Percentiles rank a stretch among this genome's conserved stretches.
These are phyloP conservation scores for Isoperla grammatica DNA, from an alignment of 2,888 invertebrate species.

Conservation along the genomic window DNA sequence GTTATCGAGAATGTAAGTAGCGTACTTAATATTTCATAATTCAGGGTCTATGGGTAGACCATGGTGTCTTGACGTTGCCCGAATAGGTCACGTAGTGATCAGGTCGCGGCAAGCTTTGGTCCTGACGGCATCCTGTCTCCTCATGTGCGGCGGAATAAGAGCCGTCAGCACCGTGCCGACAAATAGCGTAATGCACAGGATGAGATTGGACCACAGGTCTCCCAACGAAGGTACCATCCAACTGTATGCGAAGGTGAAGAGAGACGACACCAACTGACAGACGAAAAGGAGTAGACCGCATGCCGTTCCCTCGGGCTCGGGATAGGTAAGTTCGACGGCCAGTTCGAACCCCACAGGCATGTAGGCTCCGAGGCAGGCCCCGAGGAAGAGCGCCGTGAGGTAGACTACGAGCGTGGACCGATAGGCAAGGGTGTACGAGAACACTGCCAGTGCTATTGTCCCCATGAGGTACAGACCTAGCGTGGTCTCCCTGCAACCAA, in stretches of 20 bases:
- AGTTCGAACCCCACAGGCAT: conserved; percentile 58
- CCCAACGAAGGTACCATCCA: conserved; percentile 6
- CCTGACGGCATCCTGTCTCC: conserved; percentile 64
- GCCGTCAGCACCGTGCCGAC: conserved; percentile 50
- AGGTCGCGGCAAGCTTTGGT: background rate
- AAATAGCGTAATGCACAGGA: conserved; percentile 44
- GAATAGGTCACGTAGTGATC: background rate
- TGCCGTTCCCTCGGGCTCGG: conserved; percentile 54
- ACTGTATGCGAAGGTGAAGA: conserved; percentile 13
- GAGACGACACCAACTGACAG: conserved; percentile 2
- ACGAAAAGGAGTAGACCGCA: conserved; percentile 54
- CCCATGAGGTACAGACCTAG: conserved; percentile 83
- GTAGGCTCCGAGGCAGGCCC: conserved; percentile 69
- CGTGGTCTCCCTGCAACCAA: conserved; percentile 72
- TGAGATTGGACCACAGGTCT: conserved; percentile 45
- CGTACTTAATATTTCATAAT: too few species aligned
- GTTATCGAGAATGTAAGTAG: too few species aligned
- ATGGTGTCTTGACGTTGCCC: too few species aligned
- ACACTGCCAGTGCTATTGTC: conserved; percentile 64
- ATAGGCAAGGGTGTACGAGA: conserved; percentile 79
- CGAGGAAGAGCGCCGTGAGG: conserved; percentile 75
- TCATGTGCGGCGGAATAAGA: conserved; percentile 69
- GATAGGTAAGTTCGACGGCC: conserved; percentile 56
- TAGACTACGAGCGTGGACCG: conserved; percentile 78
- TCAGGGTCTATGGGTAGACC: too few species aligned